Evolutionary conservation across 2,888 invertebrate genomes (phyloP), one percentile per base, ranked within the genome.

Genomic region (Xanthorhoe designata): DNA sequence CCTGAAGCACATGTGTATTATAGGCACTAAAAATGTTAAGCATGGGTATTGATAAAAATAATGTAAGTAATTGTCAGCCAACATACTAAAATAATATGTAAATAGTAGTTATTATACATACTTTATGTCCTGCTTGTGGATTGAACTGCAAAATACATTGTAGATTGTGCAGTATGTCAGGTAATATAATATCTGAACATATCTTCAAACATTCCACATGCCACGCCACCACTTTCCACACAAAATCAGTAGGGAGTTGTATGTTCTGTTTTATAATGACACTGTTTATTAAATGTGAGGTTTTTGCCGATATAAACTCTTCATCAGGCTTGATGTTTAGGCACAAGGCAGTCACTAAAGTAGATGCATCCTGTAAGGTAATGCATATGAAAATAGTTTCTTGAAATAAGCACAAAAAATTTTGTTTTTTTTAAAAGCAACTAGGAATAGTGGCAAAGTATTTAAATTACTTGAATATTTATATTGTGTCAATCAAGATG

Each of bases 201-300:
- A 76, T 85, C 49, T 82, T 87, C 24, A 94, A 72, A 68, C 92
- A 92, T 59, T 89, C 83, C 50, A 92, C 78, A 61, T 92, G 89
- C 94, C 94, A 94, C 7, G 81, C 79, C 15, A 94, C 76, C 0
- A 89, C 85, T 78, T 85, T 88, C 56, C 75, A 78, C 3, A 94
- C 74, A 47, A 82, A 83, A 49, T 86, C 85, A 42, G 74, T 63
- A 13, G 81, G 80, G 71, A 94, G 84, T 67, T 86, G 83, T 19
- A 95, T 79, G 76, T 93, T 94, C 79, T 95, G 95, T 78, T 92
- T 92, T 10, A 89, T 92, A 47, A 95, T 70, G 17, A 96, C 84
- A 72, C 92, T 94, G 64, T 89, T 91, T 32, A 95, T 86, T 63
- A 96, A 84, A 76, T 94, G 94, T 72, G 95, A 94, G 67, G 94